These are phyloP conservation scores for Onthophagus sagittarius DNA, from an alignment of 2,888 invertebrate species.

Conservation along the genomic window DNA sequence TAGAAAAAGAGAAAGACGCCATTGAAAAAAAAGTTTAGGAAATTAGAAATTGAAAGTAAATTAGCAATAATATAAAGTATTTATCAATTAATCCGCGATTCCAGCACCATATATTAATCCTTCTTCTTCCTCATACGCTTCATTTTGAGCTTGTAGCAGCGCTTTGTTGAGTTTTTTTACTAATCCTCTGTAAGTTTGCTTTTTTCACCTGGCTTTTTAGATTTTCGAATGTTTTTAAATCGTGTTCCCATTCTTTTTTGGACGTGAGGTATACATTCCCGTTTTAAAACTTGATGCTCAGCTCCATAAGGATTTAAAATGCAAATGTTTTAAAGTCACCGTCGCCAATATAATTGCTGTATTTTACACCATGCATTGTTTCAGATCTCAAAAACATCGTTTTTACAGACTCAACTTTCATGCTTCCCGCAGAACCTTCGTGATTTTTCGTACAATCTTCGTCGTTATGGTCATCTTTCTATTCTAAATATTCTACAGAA, in stretches of 20 bases:
- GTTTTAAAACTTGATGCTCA: background rate
- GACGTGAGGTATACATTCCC: background rate
- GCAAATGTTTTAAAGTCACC: too few species aligned
- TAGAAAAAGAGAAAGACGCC: too few species aligned
- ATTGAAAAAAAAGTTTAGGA: too few species aligned
- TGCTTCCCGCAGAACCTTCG: too few species aligned
- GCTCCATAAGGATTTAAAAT: background rate
- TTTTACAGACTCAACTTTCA: background rate
- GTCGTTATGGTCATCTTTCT: background rate
- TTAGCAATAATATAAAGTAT: too few species aligned
- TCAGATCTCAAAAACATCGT: background rate
- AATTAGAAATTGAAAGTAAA: too few species aligned
- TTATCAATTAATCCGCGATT: too few species aligned
- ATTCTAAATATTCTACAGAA: background rate
- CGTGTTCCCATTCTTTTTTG: slow-evolving; percentile 3
- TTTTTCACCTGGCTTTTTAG: background rate
- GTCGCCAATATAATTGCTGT: too few species aligned
- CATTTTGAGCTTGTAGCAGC: too few species aligned
- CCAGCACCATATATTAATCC: too few species aligned
- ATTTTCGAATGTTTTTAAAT: background rate
- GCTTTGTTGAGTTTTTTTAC: slow-evolving; percentile 3
- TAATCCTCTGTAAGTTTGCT: background rate
- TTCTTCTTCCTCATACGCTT: too few species aligned
- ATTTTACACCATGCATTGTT: background rate
- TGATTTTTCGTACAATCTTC: background rate